Evolutionary conservation across 2,113 vertebrate species (phyloP).

Genomic region (Halcyon senegalensis): DNA sequence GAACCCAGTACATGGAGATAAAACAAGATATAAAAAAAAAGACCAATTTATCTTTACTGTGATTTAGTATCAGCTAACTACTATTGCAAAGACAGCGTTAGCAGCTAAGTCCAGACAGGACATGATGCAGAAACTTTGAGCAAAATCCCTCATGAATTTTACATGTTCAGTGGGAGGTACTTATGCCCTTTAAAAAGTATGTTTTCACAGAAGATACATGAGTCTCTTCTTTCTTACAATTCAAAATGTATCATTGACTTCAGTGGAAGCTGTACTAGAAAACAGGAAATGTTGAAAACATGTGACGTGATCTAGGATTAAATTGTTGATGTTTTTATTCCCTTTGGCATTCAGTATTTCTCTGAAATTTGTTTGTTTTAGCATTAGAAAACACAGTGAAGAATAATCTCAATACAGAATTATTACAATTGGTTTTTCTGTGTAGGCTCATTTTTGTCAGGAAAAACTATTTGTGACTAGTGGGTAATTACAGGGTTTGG

Average conservation of each 20-base stretch:
- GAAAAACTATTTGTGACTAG: slow-evolving; percentile 10
- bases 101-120: neutral
- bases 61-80: neutral
- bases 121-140: neutral
- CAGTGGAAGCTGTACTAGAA: neutral
- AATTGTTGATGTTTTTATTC: neutral
- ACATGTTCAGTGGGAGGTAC: neutral
- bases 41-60: neutral
- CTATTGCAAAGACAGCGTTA: neutral
- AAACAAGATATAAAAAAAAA: neutral
- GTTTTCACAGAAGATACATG: neutral
- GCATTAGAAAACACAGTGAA: neutral
- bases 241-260: neutral
- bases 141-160: neutral
- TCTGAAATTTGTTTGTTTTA: neutral
- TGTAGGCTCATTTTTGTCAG: neutral
- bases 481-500: neutral
- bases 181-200: neutral
- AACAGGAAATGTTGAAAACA: neutral
- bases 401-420: neutral
- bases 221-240: neutral
- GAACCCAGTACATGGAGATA: neutral
- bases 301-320: neutral
- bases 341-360: neutral
- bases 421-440: neutral